These are phyloP conservation scores for Cardiocondyla obscurior DNA, from an alignment of 1,140 invertebrate species.

Conservation along the genomic window DNA sequence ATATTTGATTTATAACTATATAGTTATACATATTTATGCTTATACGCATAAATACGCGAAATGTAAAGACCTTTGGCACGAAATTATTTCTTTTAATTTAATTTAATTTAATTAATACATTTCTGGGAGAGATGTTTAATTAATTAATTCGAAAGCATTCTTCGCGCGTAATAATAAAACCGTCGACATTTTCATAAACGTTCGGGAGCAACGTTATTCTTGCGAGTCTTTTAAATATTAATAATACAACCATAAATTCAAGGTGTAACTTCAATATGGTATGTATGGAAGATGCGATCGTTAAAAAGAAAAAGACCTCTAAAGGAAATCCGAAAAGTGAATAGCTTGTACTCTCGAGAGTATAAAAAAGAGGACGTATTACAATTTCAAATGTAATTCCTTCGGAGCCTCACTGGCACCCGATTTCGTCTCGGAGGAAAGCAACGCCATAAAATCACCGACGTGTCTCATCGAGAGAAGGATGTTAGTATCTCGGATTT, in stretches of 20 bases:
- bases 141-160: conserved; percentile 72
- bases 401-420: conserved; percentile 46
- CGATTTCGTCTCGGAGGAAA: conserved; percentile 49
- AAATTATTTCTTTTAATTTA: conserved; percentile 65
- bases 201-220: conserved; percentile 9
- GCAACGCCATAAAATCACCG: conserved; percentile 74
- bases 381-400: conserved; percentile 81
- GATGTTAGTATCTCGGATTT: conserved; percentile 10
- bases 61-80: background rate
- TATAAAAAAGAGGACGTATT: conserved; percentile 66
- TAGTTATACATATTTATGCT: no score
- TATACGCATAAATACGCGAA: background rate
- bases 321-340: conserved; percentile 38
- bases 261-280: conserved; percentile 1
- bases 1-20: conserved; percentile 10
- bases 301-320: conserved; percentile 16
- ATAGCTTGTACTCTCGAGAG: background rate
- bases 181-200: background rate
- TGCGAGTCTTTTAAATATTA: conserved; percentile 62
- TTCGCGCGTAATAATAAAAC: conserved; percentile 15
- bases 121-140: conserved; percentile 14
- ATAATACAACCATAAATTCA: conserved; percentile 30
- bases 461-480: conserved; percentile 10
- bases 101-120: conserved; percentile 73
- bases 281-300: background rate